Percentiles rank a stretch among this genome's conserved stretches.
phyloP scores from a whole-genome alignment of 2,113 vertebrate genomes.

The Spheniscus mendiculus region DNA sequence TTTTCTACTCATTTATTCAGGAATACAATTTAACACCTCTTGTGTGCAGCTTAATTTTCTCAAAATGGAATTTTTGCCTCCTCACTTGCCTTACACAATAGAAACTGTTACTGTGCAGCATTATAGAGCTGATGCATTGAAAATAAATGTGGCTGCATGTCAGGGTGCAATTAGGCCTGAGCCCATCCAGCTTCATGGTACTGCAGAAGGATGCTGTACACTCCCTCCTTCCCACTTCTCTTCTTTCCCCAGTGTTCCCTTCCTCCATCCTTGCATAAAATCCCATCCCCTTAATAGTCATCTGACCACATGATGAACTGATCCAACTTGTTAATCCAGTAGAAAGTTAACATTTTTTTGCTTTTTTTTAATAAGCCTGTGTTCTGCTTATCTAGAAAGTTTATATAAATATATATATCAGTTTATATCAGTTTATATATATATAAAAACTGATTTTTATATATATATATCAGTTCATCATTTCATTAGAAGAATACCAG shows the following conservation, averaged over 20 bases:
- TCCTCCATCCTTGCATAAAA: not conserved
- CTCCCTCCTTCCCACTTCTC: not conserved
- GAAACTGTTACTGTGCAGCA: not conserved
- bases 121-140: not conserved
- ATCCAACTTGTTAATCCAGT: not conserved
- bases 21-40: not conserved
- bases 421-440: no score
- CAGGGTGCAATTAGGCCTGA: not conserved
- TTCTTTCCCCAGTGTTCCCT: not conserved
- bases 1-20: not conserved
- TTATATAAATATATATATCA: no score
- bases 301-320: not conserved
- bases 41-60: not conserved
- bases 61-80: not conserved
- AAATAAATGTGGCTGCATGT: not conserved
- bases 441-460: no score
- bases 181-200: not conserved
- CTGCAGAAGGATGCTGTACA: not conserved
- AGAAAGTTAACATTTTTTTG: not conserved
- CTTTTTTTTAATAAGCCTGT: not conserved
- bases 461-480: not conserved
- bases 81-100: not conserved
- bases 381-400: not conserved
- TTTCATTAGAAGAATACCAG: not conserved
- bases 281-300: not conserved